A percentile compares a stretch with the other conserved stretches of the same genome.
Conservation (phyloP, 2,888 invertebrate genomes). For the Chloroclysta siterata region DNA sequence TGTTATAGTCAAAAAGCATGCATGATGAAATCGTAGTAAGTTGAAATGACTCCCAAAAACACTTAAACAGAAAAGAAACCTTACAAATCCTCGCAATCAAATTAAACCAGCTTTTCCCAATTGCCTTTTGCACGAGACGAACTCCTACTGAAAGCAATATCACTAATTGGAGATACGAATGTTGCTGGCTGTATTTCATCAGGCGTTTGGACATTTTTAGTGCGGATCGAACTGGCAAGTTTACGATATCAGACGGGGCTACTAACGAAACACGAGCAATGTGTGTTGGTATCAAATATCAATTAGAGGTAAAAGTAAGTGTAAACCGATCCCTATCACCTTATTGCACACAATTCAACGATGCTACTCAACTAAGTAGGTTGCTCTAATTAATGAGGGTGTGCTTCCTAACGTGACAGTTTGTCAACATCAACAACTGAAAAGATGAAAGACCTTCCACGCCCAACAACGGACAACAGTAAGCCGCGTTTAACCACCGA, state of each 20-base stretch:
- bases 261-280: background rate
- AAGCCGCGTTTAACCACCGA: too few relatives aligned
- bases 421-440: background rate
- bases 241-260: conserved; percentile 1
- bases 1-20: background rate
- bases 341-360: background rate
- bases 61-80: background rate
- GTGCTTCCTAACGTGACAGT: background rate
- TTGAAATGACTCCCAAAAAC: background rate
- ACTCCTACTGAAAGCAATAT: conserved; percentile 35
- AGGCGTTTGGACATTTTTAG: conserved; percentile 32
- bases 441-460: background rate
- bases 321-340: conserved; percentile 3
- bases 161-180: conserved; percentile 17
- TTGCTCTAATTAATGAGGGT: background rate
- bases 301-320: background rate
- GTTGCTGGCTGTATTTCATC: conserved; percentile 35
- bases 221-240: conserved; percentile 7
- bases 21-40: background rate
- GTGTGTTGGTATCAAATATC: conserved; percentile 14
- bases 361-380: background rate
- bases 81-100: conserved; percentile 3
- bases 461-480: background rate
- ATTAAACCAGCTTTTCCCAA: conserved; percentile 1
- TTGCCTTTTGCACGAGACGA: conserved; percentile 3